Evolutionary conservation across 1,140 invertebrate genomes (phyloP), one percentile per base, ranked within the genome.

Genomic region (Melanaphis sacchari): DNA sequence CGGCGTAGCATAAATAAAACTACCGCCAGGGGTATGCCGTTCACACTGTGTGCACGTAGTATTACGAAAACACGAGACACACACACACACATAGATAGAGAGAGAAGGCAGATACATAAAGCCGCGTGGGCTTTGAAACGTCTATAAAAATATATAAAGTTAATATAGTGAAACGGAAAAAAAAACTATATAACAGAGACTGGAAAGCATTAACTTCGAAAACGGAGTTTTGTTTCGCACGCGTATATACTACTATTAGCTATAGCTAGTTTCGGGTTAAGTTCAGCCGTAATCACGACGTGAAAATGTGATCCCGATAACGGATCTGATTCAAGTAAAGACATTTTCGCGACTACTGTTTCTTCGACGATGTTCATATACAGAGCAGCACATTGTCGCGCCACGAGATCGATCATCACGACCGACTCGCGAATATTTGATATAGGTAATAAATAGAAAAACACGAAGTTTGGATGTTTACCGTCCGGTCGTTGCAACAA

Each of bases 81-180:
- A n/a, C n/a, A n/a, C n/a, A n/a, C n/a, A n/a, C n/a, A n/a, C n/a
- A n/a, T n/a, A n/a, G 2, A 46, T 8, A 85, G 85, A 18, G 43
- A 88, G 43, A 38, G 18, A 36, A 36, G 7, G 59, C 59, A 49
- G 3, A 40, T 66, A n/a, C 31, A 46, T 91, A 91, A 82, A 91
- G 90, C 36, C 31, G 41, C 38, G 40, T 82, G 52, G 8, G n/a
- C 41, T 82, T 49, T 82, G 52, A 91, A 82, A 41, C 36, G 66
- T 0, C 22, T n/a, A 46, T 91, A 91, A 82, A 91, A 91, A 66
- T 66, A 91, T 40, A 59, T 41, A 91, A 26, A 91, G 90, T 91
- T 38, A 26, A 91, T n/a, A n/a, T n/a, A 49, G 66, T 91, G 38
- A 90, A 90, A 90, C 8, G 21, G 76, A 66, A 26, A 66, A 90